A percentile compares a stretch with the other conserved stretches of the same genome.
These are phyloP conservation scores for Lysandra coridon DNA, from an alignment of 2,888 invertebrate species.

Conservation along the genomic window DNA sequence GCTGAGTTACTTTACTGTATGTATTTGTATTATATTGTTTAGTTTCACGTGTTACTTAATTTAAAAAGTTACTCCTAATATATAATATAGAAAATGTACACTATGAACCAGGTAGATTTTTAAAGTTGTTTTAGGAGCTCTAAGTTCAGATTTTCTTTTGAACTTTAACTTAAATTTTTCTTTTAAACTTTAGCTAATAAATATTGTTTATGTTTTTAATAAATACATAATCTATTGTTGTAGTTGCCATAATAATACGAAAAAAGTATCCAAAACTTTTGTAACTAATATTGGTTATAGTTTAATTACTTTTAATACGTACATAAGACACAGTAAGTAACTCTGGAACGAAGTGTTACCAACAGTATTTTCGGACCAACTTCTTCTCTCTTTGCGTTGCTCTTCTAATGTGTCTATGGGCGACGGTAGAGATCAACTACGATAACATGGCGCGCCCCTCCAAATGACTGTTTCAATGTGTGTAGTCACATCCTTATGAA, in stretches of 20 bases:
- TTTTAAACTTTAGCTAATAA: neutral
- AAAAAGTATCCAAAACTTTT: slow-evolving; percentile 3
- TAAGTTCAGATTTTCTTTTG: neutral
- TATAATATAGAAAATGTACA: neutral
- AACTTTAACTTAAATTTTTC: too few species aligned
- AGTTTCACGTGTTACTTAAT: neutral
- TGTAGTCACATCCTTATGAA: too few species aligned
- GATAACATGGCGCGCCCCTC: too few species aligned
- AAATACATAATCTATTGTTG: neutral
- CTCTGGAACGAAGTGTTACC: too few species aligned
- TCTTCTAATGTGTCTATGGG: too few species aligned
- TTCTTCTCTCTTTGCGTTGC: too few species aligned
- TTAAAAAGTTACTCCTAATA: neutral
- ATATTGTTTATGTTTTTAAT: neutral
- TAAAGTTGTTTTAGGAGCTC: neutral
- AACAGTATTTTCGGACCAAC: too few species aligned
- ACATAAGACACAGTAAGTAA: neutral
- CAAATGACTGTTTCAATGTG: too few species aligned
- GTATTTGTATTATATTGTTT: neutral
- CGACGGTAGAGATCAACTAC: too few species aligned
- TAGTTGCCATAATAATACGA: neutral
- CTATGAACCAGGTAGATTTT: neutral
- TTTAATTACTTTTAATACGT: neutral
- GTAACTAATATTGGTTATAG: neutral
- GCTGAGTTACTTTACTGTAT: neutral